These are phyloP conservation scores for Blera fallax DNA, from an alignment of 2,888 invertebrate genomes.

Conservation along the genomic window DNA sequence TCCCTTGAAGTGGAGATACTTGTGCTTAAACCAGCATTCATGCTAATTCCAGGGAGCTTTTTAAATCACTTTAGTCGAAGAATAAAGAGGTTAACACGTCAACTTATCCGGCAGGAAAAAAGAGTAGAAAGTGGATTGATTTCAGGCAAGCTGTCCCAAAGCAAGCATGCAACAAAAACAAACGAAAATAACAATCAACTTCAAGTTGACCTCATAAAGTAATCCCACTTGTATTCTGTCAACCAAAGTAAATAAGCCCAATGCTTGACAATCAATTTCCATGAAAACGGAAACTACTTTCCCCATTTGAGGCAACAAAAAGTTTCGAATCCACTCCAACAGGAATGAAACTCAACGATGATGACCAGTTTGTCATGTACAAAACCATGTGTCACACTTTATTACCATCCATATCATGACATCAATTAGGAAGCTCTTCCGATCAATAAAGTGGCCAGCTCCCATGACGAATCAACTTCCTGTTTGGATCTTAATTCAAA, in stretches of 20 bases:
- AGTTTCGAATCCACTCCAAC: not conserved
- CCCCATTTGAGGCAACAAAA: not conserved
- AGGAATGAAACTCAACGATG: not conserved
- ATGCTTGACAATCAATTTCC: too few relatives aligned
- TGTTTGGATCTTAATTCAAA: not conserved
- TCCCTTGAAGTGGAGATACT: too few relatives aligned
- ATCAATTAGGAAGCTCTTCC: not conserved
- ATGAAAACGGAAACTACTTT: not conserved
- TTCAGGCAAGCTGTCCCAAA: too few relatives aligned
- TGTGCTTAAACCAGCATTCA: too few relatives aligned
- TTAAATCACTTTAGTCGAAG: too few relatives aligned
- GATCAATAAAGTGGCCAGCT: slow-evolving; percentile 15
- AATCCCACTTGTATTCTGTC: too few relatives aligned
- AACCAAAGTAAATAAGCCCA: not conserved
- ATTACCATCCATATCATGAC: not conserved
- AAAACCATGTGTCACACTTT: slow-evolving; percentile 6
- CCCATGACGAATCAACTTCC: slow-evolving; percentile 28
- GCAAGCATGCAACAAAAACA: not conserved
- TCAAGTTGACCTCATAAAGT: not conserved
- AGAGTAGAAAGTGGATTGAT: too few relatives aligned
- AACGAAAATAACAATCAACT: not conserved
- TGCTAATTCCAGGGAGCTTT: too few relatives aligned
- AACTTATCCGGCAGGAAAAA: too few relatives aligned
- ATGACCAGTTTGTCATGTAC: not conserved
- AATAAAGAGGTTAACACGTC: too few relatives aligned